Conservation (phyloP, 2,888 invertebrate species). For the Trissoscelio sp. region DNA sequence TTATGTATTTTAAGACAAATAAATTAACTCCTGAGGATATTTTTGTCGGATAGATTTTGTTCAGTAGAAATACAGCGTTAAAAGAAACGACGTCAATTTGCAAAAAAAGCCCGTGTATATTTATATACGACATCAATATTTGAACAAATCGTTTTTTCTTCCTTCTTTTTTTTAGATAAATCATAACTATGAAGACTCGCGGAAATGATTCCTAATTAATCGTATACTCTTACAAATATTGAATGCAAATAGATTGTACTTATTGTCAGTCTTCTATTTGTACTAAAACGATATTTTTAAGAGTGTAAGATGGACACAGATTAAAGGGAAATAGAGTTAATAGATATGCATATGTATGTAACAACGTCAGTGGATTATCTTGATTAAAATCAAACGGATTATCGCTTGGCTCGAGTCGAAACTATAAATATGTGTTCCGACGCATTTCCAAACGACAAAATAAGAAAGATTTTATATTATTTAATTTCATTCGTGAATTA, state of each 20-base stretch:
- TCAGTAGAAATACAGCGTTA: constrained; percentile 15
- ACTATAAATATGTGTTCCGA: constrained; percentile 7
- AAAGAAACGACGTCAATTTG: constrained; percentile 22
- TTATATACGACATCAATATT: constrained; percentile 27
- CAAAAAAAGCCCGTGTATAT: constrained; percentile 35
- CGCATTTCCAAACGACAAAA: constrained; percentile 13
- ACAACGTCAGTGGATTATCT: constrained; percentile 1
- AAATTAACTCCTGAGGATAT: not conserved
- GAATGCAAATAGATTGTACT: too few relatives aligned
- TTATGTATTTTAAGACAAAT: constrained; percentile 1
- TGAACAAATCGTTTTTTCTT: not conserved
- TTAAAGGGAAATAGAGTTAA: constrained; percentile 1
- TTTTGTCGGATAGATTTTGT: constrained; percentile 1
- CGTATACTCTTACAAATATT: too few relatives aligned
- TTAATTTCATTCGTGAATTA: not conserved
- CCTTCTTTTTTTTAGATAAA: not conserved
- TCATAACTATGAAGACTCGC: constrained; percentile 5
- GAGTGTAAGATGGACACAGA: too few relatives aligned
- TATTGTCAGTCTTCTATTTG: not conserved
- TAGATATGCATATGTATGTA: constrained; percentile 23
- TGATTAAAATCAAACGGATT: not conserved
- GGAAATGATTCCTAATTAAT: constrained; percentile 13
- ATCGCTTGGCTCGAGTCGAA: constrained; percentile 28
- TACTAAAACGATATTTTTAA: too few relatives aligned
- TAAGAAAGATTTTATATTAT: constrained; percentile 21